phyloP scores from a whole-genome alignment of 2,797 vertebrate species.

The Myiotriccus ornatus region DNA sequence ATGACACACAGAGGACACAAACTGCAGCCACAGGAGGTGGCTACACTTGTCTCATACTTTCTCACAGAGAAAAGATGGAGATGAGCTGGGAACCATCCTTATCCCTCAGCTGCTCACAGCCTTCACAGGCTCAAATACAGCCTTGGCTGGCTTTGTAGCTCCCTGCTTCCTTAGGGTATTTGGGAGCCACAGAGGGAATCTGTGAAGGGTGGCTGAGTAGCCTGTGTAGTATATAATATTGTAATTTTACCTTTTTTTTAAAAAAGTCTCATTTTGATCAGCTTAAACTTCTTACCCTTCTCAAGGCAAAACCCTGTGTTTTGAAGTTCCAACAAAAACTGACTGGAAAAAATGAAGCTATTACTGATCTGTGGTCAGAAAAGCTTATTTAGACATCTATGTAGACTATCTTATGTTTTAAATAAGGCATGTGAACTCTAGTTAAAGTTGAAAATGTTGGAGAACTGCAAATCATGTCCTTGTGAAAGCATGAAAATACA shows the following conservation, averaged over 20 bases:
- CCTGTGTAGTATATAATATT: background rate
- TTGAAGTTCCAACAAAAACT: background rate
- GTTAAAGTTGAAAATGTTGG: background rate
- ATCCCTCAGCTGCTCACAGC: background rate
- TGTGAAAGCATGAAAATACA: background rate
- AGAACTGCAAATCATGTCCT: background rate
- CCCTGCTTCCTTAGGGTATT: background rate
- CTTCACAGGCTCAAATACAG: background rate
- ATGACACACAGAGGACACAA: background rate
- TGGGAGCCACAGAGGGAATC: background rate
- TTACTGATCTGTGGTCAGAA: background rate
- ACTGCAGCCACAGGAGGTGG: background rate
- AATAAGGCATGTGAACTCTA: background rate
- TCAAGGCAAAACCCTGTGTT: background rate
- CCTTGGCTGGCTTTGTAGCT: background rate
- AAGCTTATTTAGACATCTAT: background rate
- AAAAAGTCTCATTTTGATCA: background rate
- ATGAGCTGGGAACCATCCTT: background rate
- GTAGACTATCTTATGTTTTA: background rate
- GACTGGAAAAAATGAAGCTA: background rate
- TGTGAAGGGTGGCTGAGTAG: background rate
- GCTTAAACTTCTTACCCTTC: background rate
- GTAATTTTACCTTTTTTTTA: too few relatives aligned
- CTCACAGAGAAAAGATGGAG: background rate
- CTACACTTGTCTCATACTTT: background rate